Conservation (phyloP, 64 coral and sea anemone species). For the Actinia equina region DNA sequence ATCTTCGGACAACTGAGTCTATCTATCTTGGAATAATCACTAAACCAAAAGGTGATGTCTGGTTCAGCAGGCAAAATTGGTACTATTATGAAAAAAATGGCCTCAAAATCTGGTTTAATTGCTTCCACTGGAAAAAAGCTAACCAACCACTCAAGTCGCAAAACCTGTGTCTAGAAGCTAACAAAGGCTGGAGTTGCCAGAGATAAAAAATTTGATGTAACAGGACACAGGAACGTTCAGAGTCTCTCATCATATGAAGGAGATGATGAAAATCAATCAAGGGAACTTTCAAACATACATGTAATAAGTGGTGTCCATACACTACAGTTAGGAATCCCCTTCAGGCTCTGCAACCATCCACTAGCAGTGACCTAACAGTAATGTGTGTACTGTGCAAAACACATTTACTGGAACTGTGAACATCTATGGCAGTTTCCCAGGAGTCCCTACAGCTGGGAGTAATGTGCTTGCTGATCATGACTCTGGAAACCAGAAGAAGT, state of each 20-base stretch:
- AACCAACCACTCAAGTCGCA: slow-evolving; percentile 50
- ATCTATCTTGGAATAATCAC: slow-evolving; percentile 25
- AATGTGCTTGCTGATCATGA: too few species aligned
- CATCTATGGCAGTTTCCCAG: not conserved
- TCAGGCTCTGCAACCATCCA: not conserved
- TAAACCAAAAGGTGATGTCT: slow-evolving; percentile 17
- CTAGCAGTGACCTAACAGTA: too few species aligned
- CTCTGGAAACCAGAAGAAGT: too few species aligned
- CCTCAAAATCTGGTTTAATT: not conserved
- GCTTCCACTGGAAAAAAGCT: slow-evolving; percentile 24
- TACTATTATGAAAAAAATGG: slow-evolving; percentile 15
- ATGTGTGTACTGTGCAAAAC: not conserved
- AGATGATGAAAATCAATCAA: slow-evolving; percentile 23
- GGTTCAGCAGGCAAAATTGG: slow-evolving; percentile 32
- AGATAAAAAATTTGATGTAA: slow-evolving; percentile 21
- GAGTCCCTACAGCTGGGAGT: not conserved
- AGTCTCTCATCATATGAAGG: slow-evolving; percentile 41
- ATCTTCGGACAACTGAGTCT: slow-evolving; percentile 21
- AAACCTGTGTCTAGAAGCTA: slow-evolving; percentile 30
- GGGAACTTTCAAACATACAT: not conserved
- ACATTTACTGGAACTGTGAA: not conserved
- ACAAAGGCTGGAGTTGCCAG: slow-evolving; percentile 26
- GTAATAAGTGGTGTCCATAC: not conserved
- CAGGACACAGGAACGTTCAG: slow-evolving; percentile 27
- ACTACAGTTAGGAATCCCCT: not conserved